Evolutionary conservation across 2,113 vertebrate species (phyloP).

Genomic region (Pterocles burchelli): DNA sequence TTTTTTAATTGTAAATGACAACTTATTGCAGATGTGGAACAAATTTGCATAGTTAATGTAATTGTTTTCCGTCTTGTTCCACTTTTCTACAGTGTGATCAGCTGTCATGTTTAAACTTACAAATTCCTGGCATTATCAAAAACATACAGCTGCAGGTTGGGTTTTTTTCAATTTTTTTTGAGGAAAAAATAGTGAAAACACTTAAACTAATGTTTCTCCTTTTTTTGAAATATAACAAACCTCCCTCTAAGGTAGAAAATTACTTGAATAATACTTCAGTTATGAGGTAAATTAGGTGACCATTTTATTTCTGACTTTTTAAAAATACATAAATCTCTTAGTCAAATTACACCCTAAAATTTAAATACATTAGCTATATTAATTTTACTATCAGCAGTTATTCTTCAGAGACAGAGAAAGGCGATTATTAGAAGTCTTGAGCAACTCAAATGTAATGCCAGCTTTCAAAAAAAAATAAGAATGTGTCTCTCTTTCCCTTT

Average conservation of each 20-base stretch:
- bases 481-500: neutral
- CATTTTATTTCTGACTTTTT: neutral
- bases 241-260: neutral
- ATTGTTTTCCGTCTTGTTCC: conserved; percentile 72
- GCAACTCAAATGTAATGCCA: neutral
- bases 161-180: conserved; percentile 82
- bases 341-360: neutral
- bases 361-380: neutral
- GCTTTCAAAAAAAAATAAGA: neutral
- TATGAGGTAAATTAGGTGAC: neutral
- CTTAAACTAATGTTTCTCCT: neutral
- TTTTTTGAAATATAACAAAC: neutral
- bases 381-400: neutral
- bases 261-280: neutral
- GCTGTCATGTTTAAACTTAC: conserved; percentile 84
- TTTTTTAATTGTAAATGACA: conserved; percentile 55
- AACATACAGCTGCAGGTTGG: conserved; percentile 78
- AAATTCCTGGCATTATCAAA: conserved; percentile 83
- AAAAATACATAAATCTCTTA: neutral
- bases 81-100: conserved; percentile 78
- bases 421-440: neutral
- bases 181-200: neutral
- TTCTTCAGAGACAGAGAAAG: neutral
- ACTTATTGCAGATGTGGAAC: conserved; percentile 58
- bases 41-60: conserved; percentile 79